These are phyloP conservation scores for Onychorhynchus coronatus DNA, from an alignment of 2,113 vertebrate genomes.

Conservation along the genomic window DNA sequence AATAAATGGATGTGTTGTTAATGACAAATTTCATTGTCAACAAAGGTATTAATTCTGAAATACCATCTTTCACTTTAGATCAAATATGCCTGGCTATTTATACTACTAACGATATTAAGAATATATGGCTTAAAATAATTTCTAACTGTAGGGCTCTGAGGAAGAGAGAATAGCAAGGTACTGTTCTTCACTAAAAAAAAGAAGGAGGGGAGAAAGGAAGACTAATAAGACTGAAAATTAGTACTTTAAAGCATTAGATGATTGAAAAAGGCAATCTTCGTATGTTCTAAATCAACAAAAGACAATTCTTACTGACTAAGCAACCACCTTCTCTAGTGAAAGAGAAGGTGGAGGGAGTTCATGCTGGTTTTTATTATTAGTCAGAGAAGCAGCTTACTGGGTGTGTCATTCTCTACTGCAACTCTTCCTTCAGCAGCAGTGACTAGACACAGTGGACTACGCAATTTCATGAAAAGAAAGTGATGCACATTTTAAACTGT, in stretches of 20 bases:
- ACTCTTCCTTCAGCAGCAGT: neutral
- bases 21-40: neutral
- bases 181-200: neutral
- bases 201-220: rapidly evolving
- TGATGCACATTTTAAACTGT: neutral
- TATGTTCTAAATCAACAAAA: neutral
- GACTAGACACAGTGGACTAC: neutral
- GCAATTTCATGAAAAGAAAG: neutral
- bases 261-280: neutral
- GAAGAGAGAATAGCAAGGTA: neutral
- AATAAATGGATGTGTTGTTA: neutral
- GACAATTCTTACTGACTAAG: neutral
- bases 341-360: neutral
- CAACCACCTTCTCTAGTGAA: neutral
- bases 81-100: neutral
- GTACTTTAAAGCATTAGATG: neutral
- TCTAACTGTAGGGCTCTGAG: neutral
- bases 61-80: neutral
- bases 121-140: neutral
- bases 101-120: neutral
- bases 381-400: neutral
- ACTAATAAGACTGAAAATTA: neutral
- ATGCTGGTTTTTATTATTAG: neutral
- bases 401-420: rapidly evolving
- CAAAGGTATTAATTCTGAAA: neutral